These are phyloP conservation scores for Panonychus citri DNA, from an alignment of 1,140 invertebrate genomes.

Conservation along the genomic window DNA sequence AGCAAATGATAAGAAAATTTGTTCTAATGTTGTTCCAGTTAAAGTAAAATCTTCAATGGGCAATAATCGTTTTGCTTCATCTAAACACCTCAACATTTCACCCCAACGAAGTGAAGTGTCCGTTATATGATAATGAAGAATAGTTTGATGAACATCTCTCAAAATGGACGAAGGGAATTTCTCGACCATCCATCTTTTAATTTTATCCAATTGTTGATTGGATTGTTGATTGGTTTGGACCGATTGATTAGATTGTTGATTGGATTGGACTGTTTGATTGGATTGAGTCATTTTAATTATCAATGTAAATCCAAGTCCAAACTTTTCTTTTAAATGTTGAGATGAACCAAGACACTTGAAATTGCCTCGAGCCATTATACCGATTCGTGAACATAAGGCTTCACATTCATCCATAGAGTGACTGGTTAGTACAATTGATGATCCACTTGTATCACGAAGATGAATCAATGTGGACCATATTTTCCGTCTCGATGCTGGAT, in stretches of 20 bases:
- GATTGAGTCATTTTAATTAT: not conserved
- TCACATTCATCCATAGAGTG: constrained; percentile 53
- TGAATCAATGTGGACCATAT: constrained; percentile 22
- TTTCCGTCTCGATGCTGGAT: constrained; percentile 28
- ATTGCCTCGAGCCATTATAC: constrained; percentile 66
- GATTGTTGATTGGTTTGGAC: too few relatives aligned
- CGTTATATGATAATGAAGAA: constrained; percentile 41
- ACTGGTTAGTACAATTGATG: constrained; percentile 5
- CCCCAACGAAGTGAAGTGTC: constrained; percentile 19
- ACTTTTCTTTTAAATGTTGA: constrained; percentile 43
- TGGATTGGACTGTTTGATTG: too few relatives aligned
- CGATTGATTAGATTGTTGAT: too few relatives aligned
- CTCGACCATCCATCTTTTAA: not conserved
- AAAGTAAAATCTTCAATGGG: constrained; percentile 29
- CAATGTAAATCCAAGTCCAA: constrained; percentile 34
- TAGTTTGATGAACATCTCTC: constrained; percentile 5
- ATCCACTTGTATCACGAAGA: not conserved
- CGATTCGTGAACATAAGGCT: constrained; percentile 53
- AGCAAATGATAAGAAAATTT: constrained; percentile 29
- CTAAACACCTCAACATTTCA: constrained; percentile 23
- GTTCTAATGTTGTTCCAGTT: constrained; percentile 29
- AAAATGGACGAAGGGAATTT: not conserved
- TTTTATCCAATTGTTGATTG: too few relatives aligned
- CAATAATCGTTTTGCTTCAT: constrained; percentile 19
- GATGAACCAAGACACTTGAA: constrained; percentile 44